Percentiles rank a stretch among this genome's conserved stretches.
These are phyloP conservation scores for Scarus forsteni DNA, from an alignment of 2,797 vertebrate species.

Conservation along the genomic window DNA sequence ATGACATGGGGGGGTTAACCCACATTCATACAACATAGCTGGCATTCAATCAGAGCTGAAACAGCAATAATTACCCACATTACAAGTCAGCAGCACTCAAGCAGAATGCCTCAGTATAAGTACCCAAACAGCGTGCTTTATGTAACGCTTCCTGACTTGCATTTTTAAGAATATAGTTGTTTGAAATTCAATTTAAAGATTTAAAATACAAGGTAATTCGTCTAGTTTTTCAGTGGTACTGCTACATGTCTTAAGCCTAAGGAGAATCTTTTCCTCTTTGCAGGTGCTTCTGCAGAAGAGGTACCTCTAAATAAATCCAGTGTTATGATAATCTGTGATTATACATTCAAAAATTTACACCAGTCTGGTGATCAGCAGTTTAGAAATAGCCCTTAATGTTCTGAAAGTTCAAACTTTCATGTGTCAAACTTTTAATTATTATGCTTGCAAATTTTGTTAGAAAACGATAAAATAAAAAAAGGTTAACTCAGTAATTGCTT, in stretches of 20 bases:
- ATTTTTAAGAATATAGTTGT: conserved; percentile 18
- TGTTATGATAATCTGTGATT: conserved; percentile 31
- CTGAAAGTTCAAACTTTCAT: conserved; percentile 8
- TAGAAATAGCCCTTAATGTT: conserved; percentile 40
- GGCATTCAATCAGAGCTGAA: conserved; percentile 28
- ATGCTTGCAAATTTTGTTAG: conserved; percentile 3
- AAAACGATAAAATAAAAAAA: conserved; percentile 3
- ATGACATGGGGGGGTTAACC: conserved; percentile 45
- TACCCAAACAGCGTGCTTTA: background rate
- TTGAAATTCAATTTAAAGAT: conserved; percentile 24
- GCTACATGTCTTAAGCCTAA: conserved; percentile 32
- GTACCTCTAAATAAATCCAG: conserved; percentile 53
- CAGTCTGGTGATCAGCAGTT: conserved; percentile 23
- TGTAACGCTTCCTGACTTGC: background rate
- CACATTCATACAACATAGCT: conserved; percentile 4
- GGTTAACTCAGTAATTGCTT: background rate
- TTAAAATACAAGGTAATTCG: conserved; percentile 23
- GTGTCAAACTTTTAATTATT: conserved; percentile 11
- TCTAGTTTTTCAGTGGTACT: conserved; percentile 15
- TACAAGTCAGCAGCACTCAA: conserved; percentile 5
- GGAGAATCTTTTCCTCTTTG: conserved; percentile 35
- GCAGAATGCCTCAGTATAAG: background rate
- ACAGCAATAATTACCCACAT: conserved; percentile 12
- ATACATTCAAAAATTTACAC: conserved; percentile 17
- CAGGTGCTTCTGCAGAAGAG: conserved; percentile 53